phyloP scores from a whole-genome alignment of 2,888 invertebrate species.

The Pollenia griseotomentosa region DNA sequence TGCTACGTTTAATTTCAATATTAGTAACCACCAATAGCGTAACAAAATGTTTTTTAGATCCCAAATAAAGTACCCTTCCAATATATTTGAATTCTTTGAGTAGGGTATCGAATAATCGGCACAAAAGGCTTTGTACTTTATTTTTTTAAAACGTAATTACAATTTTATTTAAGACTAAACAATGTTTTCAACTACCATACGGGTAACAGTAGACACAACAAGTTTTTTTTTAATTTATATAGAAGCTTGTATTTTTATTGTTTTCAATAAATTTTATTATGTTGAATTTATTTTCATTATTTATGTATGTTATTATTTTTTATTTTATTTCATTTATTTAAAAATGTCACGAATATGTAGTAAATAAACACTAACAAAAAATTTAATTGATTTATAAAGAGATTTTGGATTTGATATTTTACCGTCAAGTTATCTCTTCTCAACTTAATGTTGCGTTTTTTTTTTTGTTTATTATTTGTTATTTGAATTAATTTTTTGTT shows the following conservation, averaged over 20 bases:
- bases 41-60: too few species aligned
- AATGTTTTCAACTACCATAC: too few species aligned
- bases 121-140: too few species aligned
- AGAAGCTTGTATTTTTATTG: neutral
- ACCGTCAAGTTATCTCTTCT: neutral
- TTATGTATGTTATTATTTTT: neutral
- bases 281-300: neutral
- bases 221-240: too few species aligned
- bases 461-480: conserved; percentile 1
- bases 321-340: neutral
- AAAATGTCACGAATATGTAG: conserved; percentile 23
- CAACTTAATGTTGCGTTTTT: neutral
- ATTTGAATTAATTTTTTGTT: neutral
- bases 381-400: conserved; percentile 1
- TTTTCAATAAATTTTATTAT: neutral
- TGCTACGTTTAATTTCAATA: too few species aligned
- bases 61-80: too few species aligned
- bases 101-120: too few species aligned
- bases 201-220: too few species aligned
- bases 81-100: too few species aligned
- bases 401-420: neutral
- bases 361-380: neutral
- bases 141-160: too few species aligned
- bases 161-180: too few species aligned
- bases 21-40: too few species aligned